Conservation (phyloP, 1,140 invertebrate species). For the Lucilia sericata region DNA sequence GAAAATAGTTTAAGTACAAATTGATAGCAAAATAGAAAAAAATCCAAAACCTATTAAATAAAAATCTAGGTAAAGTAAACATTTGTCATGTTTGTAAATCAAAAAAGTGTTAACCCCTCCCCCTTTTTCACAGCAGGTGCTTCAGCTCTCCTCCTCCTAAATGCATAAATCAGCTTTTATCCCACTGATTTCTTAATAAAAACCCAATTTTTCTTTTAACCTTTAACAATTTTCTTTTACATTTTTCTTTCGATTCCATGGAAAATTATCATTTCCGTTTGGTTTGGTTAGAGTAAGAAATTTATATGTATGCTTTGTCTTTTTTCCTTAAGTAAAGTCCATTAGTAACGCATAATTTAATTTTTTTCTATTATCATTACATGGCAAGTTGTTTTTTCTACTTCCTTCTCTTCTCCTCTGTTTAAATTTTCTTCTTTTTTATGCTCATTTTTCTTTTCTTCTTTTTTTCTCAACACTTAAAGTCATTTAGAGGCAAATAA, state of each 20-base stretch:
- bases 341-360: conserved; percentile 24
- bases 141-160: no score
- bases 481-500: conserved; percentile 21
- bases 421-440: background rate
- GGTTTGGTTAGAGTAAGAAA: background rate
- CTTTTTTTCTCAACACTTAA: background rate
- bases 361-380: background rate
- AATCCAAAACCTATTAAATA: background rate
- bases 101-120: no score
- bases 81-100: background rate
- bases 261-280: conserved; percentile 10
- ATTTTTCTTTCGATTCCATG: background rate
- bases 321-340: conserved; percentile 18
- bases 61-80: background rate
- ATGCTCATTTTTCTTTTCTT: background rate
- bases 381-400: background rate
- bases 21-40: background rate
- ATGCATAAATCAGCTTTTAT: no score
- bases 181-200: conserved; percentile 13
- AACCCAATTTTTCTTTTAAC: background rate
- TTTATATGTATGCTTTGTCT: background rate
- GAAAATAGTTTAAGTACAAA: background rate
- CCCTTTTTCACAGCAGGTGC: no score
- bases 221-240: background rate
- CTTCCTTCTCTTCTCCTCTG: background rate